Conservation (phyloP, 2,113 vertebrate species). For the Sorex fumeus region DNA sequence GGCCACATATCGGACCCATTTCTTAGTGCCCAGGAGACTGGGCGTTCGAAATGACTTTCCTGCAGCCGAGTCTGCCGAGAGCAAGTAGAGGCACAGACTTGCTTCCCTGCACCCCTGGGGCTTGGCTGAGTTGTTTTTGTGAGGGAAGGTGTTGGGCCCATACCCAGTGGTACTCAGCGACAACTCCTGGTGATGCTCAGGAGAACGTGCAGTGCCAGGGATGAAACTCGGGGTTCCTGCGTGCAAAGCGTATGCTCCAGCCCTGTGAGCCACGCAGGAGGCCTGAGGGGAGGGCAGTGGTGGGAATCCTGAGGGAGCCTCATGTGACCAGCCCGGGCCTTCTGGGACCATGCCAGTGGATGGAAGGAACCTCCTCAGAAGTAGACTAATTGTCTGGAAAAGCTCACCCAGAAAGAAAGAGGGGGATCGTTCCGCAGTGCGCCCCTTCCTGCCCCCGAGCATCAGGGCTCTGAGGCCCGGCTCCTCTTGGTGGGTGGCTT, state of each 20-base stretch:
- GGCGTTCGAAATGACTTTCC: slow-evolving; percentile 24
- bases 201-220: too few species aligned
- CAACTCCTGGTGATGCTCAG: too few species aligned
- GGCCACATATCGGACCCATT: neutral
- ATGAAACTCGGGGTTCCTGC: too few species aligned
- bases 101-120: neutral
- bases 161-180: too few species aligned
- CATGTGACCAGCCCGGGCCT: neutral
- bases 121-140: too few species aligned
- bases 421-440: too few species aligned
- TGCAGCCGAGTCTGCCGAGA: neutral
- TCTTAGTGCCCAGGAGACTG: neutral
- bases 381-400: neutral
- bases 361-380: neutral
- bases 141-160: too few species aligned
- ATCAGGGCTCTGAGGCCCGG: neutral
- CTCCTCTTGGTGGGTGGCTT: neutral
- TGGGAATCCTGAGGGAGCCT: neutral
- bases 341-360: neutral
- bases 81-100: neutral
- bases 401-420: neutral
- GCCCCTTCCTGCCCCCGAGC: neutral
- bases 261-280: neutral
- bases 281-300: neutral
- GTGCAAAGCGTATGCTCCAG: too few species aligned